phyloP scores from a whole-genome alignment of 1,140 invertebrate genomes.

The Lucilia sericata region DNA sequence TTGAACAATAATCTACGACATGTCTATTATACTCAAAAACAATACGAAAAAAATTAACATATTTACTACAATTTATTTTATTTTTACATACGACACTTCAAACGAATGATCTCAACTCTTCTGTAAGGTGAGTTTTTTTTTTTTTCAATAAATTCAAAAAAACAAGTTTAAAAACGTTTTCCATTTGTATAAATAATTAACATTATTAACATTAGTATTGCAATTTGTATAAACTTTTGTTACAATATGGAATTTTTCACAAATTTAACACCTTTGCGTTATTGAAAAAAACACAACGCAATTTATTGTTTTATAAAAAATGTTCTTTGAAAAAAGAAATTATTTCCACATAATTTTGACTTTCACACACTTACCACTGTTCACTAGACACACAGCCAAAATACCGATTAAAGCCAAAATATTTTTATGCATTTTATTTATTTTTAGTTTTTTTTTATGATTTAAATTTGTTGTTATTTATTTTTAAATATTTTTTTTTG shows the following conservation, averaged over 20 bases:
- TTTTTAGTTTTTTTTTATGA: slow-evolving; percentile 3
- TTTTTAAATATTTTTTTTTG: neutral
- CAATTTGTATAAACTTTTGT: too few species aligned
- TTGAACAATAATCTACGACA: too few species aligned
- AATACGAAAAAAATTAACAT: too few species aligned
- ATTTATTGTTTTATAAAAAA: neutral
- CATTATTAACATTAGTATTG: neutral
- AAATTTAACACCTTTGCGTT: neutral
- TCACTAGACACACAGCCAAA: slow-evolving; percentile 20
- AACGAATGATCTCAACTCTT: neutral
- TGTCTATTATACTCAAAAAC: too few species aligned
- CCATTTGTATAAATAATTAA: neutral
- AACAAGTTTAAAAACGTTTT: neutral
- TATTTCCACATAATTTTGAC: neutral
- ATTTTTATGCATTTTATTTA: slow-evolving; percentile 33
- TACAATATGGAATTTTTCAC: too few species aligned
- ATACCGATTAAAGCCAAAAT: slow-evolving; percentile 28
- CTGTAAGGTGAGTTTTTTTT: neutral
- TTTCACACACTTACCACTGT: slow-evolving; percentile 27
- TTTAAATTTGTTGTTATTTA: neutral
- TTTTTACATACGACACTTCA: too few species aligned
- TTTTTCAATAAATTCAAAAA: neutral
- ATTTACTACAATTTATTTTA: too few species aligned
- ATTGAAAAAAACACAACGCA: neutral
- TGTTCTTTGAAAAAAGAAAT: neutral